Percentiles rank a stretch among this genome's conserved stretches.
These are phyloP conservation scores for Aulostomus chinensis DNA, from an alignment of 2,797 vertebrate genomes.

Conservation along the genomic window DNA sequence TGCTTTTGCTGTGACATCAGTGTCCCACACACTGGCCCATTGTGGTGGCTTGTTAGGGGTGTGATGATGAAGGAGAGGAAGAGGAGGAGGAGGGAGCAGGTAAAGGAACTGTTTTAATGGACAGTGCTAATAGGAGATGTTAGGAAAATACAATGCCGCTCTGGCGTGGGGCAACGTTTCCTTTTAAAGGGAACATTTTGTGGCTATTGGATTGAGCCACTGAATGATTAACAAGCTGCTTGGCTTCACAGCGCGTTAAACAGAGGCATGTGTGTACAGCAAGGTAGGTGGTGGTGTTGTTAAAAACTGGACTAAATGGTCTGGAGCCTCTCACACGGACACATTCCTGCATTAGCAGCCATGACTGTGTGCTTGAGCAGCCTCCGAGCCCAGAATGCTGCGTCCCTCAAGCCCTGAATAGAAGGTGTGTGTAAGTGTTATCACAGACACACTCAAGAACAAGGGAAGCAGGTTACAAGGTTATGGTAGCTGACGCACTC, in stretches of 20 bases:
- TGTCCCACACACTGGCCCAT: slow-evolving; percentile 75
- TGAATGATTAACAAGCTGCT: slow-evolving; percentile 77
- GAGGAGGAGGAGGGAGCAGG: slow-evolving; percentile 20
- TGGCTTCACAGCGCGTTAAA: slow-evolving; percentile 59
- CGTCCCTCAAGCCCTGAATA: slow-evolving; percentile 45
- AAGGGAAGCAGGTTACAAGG: slow-evolving; percentile 17
- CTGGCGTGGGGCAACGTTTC: slow-evolving; percentile 22
- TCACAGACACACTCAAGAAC: slow-evolving; percentile 35
- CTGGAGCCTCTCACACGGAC: slow-evolving; percentile 79
- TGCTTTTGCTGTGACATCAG: slow-evolving; percentile 81
- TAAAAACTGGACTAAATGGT: slow-evolving; percentile 73
- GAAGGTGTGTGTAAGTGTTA: slow-evolving; percentile 36
- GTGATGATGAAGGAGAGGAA: slow-evolving; percentile 27
- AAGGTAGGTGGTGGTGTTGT: slow-evolving; percentile 59
- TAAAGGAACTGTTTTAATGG: slow-evolving; percentile 13
- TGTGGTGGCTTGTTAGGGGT: slow-evolving; percentile 63
- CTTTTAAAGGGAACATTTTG: slow-evolving; percentile 52
- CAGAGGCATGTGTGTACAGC: slow-evolving; percentile 55
- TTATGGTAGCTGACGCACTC: too few relatives aligned
- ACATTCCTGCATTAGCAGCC: slow-evolving; percentile 77
- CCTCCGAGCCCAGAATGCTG: slow-evolving; percentile 50
- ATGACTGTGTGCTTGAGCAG: slow-evolving; percentile 57
- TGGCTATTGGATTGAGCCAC: slow-evolving; percentile 42
- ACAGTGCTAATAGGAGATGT: slow-evolving; percentile 1
- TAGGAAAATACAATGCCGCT: slow-evolving; percentile 10